Percentiles rank a stretch among this genome's conserved stretches.
phyloP scores from a whole-genome alignment of 2,888 invertebrate species.

The Eupithecia subumbrata region DNA sequence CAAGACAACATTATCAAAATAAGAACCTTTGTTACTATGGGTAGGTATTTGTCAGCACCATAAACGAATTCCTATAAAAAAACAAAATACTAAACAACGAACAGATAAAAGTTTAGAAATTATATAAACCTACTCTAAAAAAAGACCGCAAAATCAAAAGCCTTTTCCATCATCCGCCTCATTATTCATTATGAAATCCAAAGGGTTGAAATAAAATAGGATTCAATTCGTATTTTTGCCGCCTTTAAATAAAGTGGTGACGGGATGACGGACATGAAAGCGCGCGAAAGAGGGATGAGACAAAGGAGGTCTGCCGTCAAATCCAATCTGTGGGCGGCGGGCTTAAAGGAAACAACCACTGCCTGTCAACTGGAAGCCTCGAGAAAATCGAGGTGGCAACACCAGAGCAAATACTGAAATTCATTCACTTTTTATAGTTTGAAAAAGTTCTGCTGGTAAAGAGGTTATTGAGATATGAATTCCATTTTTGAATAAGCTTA shows the following conservation, averaged over 20 bases:
- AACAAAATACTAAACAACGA: neutral
- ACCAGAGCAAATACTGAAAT: neutral
- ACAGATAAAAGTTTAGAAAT: neutral
- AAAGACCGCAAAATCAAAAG: conserved; percentile 10
- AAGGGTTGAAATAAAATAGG: conserved; percentile 43
- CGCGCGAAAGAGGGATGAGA: conserved; percentile 39
- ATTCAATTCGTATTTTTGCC: conserved; percentile 47
- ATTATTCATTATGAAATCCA: conserved; percentile 29
- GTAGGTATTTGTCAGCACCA: neutral
- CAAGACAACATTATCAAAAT: neutral
- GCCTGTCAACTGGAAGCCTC: conserved; percentile 16
- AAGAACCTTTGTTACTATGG: neutral
- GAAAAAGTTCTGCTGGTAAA: neutral
- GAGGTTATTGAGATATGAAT: neutral
- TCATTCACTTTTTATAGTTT: neutral
- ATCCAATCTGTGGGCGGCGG: conserved; percentile 47
- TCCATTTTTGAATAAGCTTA: neutral
- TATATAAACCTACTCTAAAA: neutral
- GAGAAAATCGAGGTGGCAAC: neutral
- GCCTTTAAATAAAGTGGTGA: conserved; percentile 1
- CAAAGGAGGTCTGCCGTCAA: conserved; percentile 46
- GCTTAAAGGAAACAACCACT: conserved; percentile 27
- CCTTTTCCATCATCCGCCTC: conserved; percentile 20
- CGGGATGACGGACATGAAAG: conserved; percentile 16
- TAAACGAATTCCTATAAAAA: neutral